These are phyloP conservation scores for Machaerirhynchus nigripectus DNA, from an alignment of 2,113 vertebrate genomes.

Conservation along the genomic window DNA sequence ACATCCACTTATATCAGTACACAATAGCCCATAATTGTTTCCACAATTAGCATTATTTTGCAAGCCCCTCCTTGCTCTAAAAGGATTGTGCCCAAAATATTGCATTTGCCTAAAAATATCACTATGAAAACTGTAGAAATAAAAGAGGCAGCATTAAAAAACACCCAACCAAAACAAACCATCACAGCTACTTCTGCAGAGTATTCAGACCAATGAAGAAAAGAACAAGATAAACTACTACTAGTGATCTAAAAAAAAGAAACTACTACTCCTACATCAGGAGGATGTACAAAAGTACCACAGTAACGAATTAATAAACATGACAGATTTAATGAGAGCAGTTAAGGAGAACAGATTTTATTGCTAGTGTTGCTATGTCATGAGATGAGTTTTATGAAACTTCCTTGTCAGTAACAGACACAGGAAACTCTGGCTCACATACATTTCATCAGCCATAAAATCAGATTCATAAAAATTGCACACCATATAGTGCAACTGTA, in stretches of 20 bases:
- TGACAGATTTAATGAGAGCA: neutral
- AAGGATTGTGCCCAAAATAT: neutral
- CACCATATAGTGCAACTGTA: neutral
- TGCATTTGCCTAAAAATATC: neutral
- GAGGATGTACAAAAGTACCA: neutral
- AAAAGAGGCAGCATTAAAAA: neutral
- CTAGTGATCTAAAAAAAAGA: neutral
- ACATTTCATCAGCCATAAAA: neutral
- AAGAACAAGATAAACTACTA: neutral
- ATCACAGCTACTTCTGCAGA: neutral
- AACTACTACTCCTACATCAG: neutral
- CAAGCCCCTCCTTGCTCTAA: neutral
- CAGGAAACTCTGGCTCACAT: neutral
- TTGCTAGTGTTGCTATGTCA: neutral
- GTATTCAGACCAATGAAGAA: neutral
- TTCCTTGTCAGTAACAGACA: neutral
- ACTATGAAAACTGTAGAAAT: neutral
- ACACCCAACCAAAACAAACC: neutral
- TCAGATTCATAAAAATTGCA: too few species aligned
- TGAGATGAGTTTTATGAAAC: neutral
- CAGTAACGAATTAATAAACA: neutral
- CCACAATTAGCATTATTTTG: neutral
- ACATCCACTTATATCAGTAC: neutral
- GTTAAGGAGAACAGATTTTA: neutral
- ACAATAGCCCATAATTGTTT: neutral